Percentiles rank a stretch among this genome's conserved stretches.
Evolutionary conservation across 2,888 invertebrate species (phyloP).

Genomic region (Linyphia triangularis): DNA sequence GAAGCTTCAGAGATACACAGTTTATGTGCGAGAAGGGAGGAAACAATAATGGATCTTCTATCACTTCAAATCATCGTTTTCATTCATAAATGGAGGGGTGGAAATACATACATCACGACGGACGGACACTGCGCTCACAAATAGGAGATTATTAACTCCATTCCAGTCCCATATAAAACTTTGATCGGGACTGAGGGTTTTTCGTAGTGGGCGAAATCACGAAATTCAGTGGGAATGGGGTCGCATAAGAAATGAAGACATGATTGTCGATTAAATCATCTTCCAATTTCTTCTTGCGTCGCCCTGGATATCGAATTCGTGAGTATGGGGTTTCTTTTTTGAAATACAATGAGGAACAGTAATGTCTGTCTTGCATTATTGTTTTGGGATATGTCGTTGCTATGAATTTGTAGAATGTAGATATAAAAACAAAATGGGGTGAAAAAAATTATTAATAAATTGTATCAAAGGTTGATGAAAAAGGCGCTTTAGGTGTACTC

Average conservation of each 20-base stretch:
- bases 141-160: slow-evolving; percentile 61
- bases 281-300: slow-evolving; percentile 12
- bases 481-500: too few species aligned
- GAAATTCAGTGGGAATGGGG: slow-evolving; percentile 67
- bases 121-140: not conserved
- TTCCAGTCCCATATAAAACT: slow-evolving; percentile 43
- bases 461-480: too few species aligned
- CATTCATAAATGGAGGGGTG: slow-evolving; percentile 58
- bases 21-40: slow-evolving; percentile 44
- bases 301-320: slow-evolving; percentile 52
- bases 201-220: slow-evolving; percentile 67
- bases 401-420: not conserved
- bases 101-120: slow-evolving; percentile 67
- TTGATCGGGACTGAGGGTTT: slow-evolving; percentile 40
- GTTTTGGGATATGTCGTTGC: not conserved
- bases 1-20: slow-evolving; percentile 47
- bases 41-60: slow-evolving; percentile 70
- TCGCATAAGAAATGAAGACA: slow-evolving; percentile 62
- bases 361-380: not conserved
- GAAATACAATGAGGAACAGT: slow-evolving; percentile 12
- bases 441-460: too few species aligned
- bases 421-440: too few species aligned
- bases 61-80: slow-evolving; percentile 72
- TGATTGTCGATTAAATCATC: slow-evolving; percentile 44
- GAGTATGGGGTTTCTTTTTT: slow-evolving; percentile 50